Percentiles rank a stretch among this genome's conserved stretches.
Conservation (phyloP, 2,797 vertebrate genomes). For the Octomys mimax region DNA sequence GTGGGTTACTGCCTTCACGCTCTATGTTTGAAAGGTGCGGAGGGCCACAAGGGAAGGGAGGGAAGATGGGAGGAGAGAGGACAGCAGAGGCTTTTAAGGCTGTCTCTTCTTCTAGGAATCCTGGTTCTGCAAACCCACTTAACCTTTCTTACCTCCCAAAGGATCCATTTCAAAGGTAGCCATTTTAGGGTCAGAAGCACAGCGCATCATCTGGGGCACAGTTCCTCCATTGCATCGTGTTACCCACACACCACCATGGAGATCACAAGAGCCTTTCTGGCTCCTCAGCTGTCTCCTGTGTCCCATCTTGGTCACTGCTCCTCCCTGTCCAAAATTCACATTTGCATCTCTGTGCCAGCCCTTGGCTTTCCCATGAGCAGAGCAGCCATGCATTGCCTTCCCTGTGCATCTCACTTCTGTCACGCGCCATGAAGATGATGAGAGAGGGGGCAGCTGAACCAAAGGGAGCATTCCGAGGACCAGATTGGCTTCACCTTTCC, state of each 20-base stretch:
- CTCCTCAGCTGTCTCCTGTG: background rate
- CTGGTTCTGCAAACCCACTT: background rate
- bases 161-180: background rate
- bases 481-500: background rate
- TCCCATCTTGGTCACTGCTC: background rate
- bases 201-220: background rate
- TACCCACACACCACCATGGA: fast-evolving
- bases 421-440: fast-evolving
- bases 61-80: background rate
- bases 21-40: background rate
- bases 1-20: fast-evolving
- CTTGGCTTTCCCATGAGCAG: too few relatives aligned
- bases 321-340: too few relatives aligned
- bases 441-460: background rate
- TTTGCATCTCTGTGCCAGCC: background rate
- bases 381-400: fast-evolving
- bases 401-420: background rate
- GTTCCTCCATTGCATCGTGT: too few relatives aligned
- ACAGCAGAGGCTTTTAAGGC: background rate
- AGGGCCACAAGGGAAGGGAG: fast-evolving
- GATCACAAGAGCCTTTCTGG: background rate
- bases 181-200: too few relatives aligned
- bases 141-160: background rate
- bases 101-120: background rate
- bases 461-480: background rate